Conservation (phyloP, 2,797 vertebrate species). For the Menidia menidia region DNA sequence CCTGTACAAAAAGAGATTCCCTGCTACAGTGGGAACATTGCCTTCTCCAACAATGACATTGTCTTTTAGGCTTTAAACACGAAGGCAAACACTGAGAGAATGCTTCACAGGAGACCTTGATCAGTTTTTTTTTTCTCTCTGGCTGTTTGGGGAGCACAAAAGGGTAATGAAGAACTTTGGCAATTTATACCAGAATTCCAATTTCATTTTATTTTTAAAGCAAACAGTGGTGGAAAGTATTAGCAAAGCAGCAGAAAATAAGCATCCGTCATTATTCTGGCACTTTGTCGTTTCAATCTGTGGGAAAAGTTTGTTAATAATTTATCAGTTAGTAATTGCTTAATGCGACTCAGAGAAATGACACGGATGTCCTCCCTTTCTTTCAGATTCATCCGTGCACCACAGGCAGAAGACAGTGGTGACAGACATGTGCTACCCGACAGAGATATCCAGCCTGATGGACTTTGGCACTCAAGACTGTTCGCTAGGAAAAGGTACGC, state of each 20-base stretch:
- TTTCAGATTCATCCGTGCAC: conserved; percentile 76
- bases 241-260: background rate
- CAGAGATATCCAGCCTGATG: conserved; percentile 84
- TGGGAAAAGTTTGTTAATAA: background rate
- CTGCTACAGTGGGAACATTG: conserved; percentile 26
- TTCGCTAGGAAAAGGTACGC: conserved; percentile 83
- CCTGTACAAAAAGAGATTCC: conserved; percentile 29
- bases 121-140: background rate
- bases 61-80: conserved; percentile 26
- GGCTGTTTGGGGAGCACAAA: background rate
- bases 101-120: background rate
- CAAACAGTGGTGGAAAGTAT: background rate
- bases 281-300: background rate
- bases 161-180: background rate
- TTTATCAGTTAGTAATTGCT: background rate
- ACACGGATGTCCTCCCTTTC: background rate
- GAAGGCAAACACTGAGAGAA: conserved; percentile 11
- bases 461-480: conserved; percentile 84
- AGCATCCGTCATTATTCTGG: background rate
- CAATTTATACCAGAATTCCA: no score
- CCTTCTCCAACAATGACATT: conserved; percentile 28
- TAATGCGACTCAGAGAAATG: background rate
- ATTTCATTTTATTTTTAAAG: no score
- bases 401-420: conserved; percentile 80
- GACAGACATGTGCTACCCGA: conserved; percentile 83